Conservation (phyloP, 2,797 vertebrate genomes). For the Platalea minor region DNA sequence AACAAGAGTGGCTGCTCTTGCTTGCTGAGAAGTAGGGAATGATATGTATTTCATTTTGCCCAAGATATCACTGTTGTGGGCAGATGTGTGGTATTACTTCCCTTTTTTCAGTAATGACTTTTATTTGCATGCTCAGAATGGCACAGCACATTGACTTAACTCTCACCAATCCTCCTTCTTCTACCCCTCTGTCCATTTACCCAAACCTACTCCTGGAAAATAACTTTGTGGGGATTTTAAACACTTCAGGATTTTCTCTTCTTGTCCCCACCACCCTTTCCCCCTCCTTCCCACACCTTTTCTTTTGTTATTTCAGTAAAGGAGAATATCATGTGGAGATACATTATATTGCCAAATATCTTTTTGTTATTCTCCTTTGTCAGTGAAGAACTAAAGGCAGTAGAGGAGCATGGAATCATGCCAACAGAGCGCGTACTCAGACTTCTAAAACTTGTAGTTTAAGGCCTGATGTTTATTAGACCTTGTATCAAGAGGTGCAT, state of each 20-base stretch:
- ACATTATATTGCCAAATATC: not conserved
- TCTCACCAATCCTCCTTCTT: not conserved
- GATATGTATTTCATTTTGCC: not conserved
- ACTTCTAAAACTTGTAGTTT: not conserved
- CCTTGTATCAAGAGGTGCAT: not conserved
- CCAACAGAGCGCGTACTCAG: not conserved
- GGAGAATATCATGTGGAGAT: not conserved
- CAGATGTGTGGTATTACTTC: not conserved
- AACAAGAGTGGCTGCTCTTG: not conserved
- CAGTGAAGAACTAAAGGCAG: not conserved
- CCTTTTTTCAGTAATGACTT: not conserved
- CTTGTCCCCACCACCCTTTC: not conserved
- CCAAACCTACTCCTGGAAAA: not conserved
- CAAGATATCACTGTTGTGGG: not conserved
- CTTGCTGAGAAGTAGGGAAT: not conserved
- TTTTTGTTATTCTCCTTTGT: not conserved
- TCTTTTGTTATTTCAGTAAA: not conserved
- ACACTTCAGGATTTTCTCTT: not conserved
- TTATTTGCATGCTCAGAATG: not conserved
- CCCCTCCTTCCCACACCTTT: not conserved
- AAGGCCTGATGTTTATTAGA: not conserved
- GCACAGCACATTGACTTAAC: not conserved
- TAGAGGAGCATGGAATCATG: not conserved
- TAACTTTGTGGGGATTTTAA: not conserved
- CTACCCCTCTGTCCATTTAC: not conserved